Evolutionary conservation across 1,140 invertebrate genomes (phyloP).

Genomic region (Stegodyphus mimosarum): DNA sequence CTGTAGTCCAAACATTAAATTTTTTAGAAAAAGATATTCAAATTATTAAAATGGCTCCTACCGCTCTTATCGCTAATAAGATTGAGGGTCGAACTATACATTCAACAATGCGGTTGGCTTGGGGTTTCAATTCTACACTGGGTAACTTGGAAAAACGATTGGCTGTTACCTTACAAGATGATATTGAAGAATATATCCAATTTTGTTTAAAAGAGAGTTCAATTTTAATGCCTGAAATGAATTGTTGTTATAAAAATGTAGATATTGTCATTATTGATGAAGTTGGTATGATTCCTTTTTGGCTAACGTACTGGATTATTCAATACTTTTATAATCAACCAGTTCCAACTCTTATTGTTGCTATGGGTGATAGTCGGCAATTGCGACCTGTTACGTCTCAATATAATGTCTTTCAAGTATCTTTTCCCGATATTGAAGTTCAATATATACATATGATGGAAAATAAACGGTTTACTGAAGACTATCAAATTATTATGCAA

Average conservation of each 20-base stretch:
- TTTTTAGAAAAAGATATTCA: neutral
- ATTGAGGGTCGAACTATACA: neutral
- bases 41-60: neutral
- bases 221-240: neutral
- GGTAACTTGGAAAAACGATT: no score
- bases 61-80: neutral
- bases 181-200: neutral
- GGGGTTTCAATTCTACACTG: no score
- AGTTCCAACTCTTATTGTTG: neutral
- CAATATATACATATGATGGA: neutral
- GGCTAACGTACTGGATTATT: no score
- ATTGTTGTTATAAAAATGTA: neutral
- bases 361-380: conserved; percentile 23
- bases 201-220: no score
- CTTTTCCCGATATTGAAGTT: neutral
- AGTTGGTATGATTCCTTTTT: no score
- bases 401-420: conserved; percentile 19
- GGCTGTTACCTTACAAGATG: neutral
- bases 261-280: no score
- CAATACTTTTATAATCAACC: neutral
- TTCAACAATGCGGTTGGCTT: neutral
- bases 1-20: neutral
- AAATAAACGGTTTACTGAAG: neutral
- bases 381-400: conserved; percentile 1
- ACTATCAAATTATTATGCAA: neutral